These are phyloP conservation scores for Laticauda colubrina DNA, from an alignment of 2,113 vertebrate species.

Conservation along the genomic window DNA sequence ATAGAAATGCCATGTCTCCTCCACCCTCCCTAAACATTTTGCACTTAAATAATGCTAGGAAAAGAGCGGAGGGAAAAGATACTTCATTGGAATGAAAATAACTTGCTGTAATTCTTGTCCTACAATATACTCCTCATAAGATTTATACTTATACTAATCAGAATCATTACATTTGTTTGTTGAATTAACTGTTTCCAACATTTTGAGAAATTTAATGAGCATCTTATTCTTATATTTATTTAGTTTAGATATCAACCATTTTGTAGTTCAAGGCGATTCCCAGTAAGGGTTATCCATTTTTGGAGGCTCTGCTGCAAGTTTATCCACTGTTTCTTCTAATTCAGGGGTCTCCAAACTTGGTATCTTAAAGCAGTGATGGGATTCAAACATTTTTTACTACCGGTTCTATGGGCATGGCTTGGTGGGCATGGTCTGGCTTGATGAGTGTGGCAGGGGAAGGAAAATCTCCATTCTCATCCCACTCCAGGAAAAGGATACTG, in stretches of 20 bases:
- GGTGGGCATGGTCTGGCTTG: too few relatives aligned
- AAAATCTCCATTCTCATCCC: too few relatives aligned
- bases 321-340: background rate
- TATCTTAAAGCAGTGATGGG: too few relatives aligned
- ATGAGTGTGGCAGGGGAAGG: too few relatives aligned
- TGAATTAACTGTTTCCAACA: background rate
- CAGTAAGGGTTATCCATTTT: background rate
- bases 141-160: background rate
- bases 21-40: background rate
- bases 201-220: background rate
- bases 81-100: background rate
- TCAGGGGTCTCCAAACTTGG: background rate
- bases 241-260: background rate
- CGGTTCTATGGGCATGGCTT: too few relatives aligned
- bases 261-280: background rate
- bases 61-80: background rate
- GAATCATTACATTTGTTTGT: background rate
- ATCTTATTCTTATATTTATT: background rate
- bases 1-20: background rate
- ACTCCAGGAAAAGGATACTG: too few relatives aligned
- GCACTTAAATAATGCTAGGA: background rate
- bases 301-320: background rate
- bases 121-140: background rate
- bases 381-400: too few relatives aligned
- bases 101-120: background rate